These are phyloP conservation scores for Scaptomyza parva DNA, from an alignment of 2,888 invertebrate genomes.

Conservation along the genomic window DNA sequence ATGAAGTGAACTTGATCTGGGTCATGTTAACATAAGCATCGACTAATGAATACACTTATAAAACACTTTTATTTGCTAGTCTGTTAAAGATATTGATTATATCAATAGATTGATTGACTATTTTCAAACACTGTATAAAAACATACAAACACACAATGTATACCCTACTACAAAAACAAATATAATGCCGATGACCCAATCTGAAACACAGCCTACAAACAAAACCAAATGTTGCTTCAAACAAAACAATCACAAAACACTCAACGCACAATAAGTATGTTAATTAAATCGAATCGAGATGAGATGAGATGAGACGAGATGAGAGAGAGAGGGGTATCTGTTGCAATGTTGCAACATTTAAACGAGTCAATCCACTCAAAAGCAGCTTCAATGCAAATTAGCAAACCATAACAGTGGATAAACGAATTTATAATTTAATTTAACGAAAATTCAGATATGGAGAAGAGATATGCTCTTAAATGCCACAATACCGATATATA, in stretches of 20 bases:
- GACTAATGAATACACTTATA: slow-evolving; percentile 33
- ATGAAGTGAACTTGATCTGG: slow-evolving; percentile 11
- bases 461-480: slow-evolving; percentile 13
- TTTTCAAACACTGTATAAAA: neutral
- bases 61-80: neutral
- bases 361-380: slow-evolving; percentile 30
- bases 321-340: slow-evolving; percentile 37
- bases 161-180: slow-evolving; percentile 12
- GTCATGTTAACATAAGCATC: neutral
- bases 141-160: neutral
- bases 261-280: slow-evolving; percentile 35
- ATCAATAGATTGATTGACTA: neutral
- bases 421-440: slow-evolving; percentile 61
- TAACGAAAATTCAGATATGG: slow-evolving; percentile 29
- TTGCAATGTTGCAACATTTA: slow-evolving; percentile 63
- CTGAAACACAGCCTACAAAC: slow-evolving; percentile 25
- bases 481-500: neutral
- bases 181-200: slow-evolving; percentile 35
- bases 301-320: slow-evolving; percentile 33
- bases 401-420: slow-evolving; percentile 39
- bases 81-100: neutral
- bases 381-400: slow-evolving; percentile 56
- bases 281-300: slow-evolving; percentile 59
- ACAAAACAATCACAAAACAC: slow-evolving; percentile 30
- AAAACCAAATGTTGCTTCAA: slow-evolving; percentile 36